Base-by-base conservation (phyloP, 2,888 invertebrate species). In the Orgyia antiqua region DNA sequence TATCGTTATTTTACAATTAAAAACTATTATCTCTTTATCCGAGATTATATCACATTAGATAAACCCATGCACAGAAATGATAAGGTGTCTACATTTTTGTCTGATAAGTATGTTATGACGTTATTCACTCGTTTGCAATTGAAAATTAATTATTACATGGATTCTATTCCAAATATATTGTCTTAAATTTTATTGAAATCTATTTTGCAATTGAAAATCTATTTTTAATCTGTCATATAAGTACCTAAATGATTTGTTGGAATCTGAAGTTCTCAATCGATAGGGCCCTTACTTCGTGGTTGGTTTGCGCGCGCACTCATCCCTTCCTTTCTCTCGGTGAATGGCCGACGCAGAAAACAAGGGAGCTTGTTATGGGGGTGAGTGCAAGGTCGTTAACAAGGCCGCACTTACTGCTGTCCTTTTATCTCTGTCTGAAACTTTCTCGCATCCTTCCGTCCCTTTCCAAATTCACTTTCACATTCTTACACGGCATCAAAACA, bases 311-410 rank as follows among this genome's bases (percentile, higher is more conserved):
- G 82, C 84, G 83, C 80, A 78, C 33, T 48, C 51, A 48, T 64
- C 68, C 41, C 43, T 68, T 64, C 66, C 55, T 63, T 52, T 47
- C 50, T 71, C 48, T 55, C 76, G 48, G 76, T 86, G 84, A 87
- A 86, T 87, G 86, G 80, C 70, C 68, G 49, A 52, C 55, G 55
- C 63, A 62, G 66, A 70, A 69, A 67, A 68, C 61, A 60, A 63
- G 63, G 64, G 67, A 67, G 54, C 4, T 54, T 65, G 43, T 31
- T 45, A 43, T 39, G 63, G 69, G 73, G 64, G 70, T 63, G 67
- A 58, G 31, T 42, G 59, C 77, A 80, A 83, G 80, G 82, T 78
- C 78, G 71, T 60, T 57, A 42, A 51, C 75, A 74, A 77, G 79
- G 75, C 76, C 74, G 73, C 54, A 55, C 65, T 69, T 76, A 79